Evolutionary conservation across 2,797 vertebrate species (phyloP), one percentile per base, ranked within the genome.

Genomic region (Tangara arthus): DNA sequence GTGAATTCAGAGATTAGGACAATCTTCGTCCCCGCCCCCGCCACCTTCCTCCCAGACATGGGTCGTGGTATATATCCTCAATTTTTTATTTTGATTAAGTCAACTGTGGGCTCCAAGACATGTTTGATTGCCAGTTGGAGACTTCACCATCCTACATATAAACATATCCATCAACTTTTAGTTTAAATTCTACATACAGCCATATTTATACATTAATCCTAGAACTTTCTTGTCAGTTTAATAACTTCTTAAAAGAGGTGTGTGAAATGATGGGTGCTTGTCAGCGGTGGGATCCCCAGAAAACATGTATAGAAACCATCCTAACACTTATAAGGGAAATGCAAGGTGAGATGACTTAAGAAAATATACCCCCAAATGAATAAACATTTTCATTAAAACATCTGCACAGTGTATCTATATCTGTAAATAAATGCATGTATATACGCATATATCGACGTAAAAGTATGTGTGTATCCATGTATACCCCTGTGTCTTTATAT

Each of bases 41-140:
- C 15, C 2, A 2, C 1, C 2, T 26, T 50, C 18, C 2, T 71
- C 19, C 21, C 4, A 42, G 32, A 5, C 11, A 35, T 12, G 9
- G 35, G 60, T 77, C 41, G 4, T 37, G 20, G 6, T 6, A 37
- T 44, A 50, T 22, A 63, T 11, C 2, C 2, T 32, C 2, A 53
- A 15, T 17, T 26, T 42, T 2, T n/a, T 35, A 10, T 47, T 70
- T 56, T 61, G 10, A 7, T 16, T 41, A n/a, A 47, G 12, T 22
- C 59, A 76, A 47, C 1, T 0, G 9, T 61, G 24, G 9, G 1
- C 8, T 59, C 6, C 27, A 64, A 60, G 30, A 27, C 6, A 21
- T 49, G 4, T 46, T 53, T 71, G 16, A 22, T 6, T 49, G 9
- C 5, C 9, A 34, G 0, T 7, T 5, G 18, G 17, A 60, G 16